These are phyloP conservation scores for Chunga burmeisteri DNA, from an alignment of 2,113 vertebrate genomes.

Conservation along the genomic window DNA sequence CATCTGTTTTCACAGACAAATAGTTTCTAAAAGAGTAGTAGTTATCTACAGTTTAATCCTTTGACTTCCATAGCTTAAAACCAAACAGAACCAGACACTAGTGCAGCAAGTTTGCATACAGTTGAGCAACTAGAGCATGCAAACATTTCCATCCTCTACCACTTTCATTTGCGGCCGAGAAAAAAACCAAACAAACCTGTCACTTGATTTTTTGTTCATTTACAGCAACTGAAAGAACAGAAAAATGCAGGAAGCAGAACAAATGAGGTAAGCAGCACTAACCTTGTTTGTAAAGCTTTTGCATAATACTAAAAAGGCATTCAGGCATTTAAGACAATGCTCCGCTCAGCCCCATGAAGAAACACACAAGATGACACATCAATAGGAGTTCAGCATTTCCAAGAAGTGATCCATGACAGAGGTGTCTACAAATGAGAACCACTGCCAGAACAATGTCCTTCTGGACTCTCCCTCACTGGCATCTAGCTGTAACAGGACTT, in stretches of 20 bases:
- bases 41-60: not conserved
- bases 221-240: constrained; percentile 96
- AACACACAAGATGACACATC: not conserved
- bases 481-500: not conserved
- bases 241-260: constrained; percentile 89
- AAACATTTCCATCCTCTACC: not conserved
- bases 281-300: not conserved
- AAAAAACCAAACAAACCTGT: not conserved
- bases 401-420: accelerated
- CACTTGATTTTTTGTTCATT: not conserved
- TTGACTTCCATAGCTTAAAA: not conserved
- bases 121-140: not conserved
- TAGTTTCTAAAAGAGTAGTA: not conserved
- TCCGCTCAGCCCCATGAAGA: not conserved
- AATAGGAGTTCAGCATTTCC: not conserved
- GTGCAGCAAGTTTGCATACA: not conserved
- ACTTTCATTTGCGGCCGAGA: not conserved
- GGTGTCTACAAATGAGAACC: not conserved
- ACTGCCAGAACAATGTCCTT: not conserved
- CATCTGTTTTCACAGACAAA: not conserved
- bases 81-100: not conserved
- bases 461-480: not conserved
- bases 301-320: not conserved
- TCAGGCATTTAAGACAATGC: not conserved
- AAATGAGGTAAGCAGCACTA: constrained; percentile 83